phyloP scores from a whole-genome alignment of 2,113 vertebrate genomes.

The Lagopus muta region DNA sequence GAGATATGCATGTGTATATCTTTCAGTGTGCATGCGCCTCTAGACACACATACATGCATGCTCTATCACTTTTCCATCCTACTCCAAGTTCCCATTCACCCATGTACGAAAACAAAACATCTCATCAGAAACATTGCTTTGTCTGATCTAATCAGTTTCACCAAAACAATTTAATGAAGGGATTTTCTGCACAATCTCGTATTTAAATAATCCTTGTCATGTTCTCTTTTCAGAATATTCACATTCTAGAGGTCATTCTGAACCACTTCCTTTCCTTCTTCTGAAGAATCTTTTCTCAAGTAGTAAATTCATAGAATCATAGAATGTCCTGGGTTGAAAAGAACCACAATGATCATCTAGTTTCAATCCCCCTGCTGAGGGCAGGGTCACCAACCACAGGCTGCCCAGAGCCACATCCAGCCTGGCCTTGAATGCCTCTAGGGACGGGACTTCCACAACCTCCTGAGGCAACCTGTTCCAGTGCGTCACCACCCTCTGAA shows the following conservation, averaged over 20 bases:
- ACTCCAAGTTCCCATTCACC: not conserved
- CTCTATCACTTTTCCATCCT: fast-evolving
- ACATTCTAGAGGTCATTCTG: not conserved
- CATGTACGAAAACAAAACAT: not conserved
- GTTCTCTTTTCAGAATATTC: not conserved
- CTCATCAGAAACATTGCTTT: not conserved
- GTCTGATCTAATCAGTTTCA: not conserved
- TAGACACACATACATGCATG: not conserved
- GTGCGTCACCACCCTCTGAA: too few relatives aligned
- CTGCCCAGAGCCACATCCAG: too few relatives aligned
- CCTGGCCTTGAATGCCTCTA: too few relatives aligned
- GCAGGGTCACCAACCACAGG: too few relatives aligned
- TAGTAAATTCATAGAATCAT: not conserved
- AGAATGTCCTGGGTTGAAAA: too few relatives aligned
- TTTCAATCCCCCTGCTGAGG: too few relatives aligned
- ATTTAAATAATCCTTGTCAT: not conserved
- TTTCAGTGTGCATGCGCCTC: not conserved
- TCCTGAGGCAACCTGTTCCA: too few relatives aligned
- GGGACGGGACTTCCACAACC: too few relatives aligned
- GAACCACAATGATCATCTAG: too few relatives aligned
- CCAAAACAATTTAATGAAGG: not conserved
- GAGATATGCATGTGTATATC: not conserved
- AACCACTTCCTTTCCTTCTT: not conserved
- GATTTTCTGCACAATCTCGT: not conserved
- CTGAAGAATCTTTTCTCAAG: not conserved